These are phyloP conservation scores for Eutrigla gurnardus DNA, from an alignment of 2,797 vertebrate species.

Conservation along the genomic window DNA sequence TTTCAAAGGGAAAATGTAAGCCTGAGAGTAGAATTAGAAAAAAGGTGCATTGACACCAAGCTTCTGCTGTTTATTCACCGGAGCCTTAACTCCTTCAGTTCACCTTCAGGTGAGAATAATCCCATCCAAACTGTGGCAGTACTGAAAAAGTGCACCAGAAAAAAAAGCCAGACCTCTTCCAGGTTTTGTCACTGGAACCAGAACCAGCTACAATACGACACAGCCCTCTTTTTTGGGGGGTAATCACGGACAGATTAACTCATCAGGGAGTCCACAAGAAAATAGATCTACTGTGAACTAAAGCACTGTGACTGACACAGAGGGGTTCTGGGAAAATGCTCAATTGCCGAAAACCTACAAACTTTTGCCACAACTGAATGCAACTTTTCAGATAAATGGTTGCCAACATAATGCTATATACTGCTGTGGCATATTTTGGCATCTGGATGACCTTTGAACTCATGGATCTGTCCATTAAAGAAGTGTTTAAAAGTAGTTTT, in stretches of 20 bases:
- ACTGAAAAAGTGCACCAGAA: conserved; percentile 2
- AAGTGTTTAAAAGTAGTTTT: neutral
- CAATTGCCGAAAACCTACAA: too few relatives aligned
- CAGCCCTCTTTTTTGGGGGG: neutral
- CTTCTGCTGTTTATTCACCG: conserved; percentile 2
- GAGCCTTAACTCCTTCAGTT: conserved; percentile 12
- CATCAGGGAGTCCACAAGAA: neutral
- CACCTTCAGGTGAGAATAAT: conserved; percentile 15
- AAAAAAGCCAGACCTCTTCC: neutral
- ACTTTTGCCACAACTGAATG: neutral
- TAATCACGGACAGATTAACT: neutral
- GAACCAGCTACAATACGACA: neutral
- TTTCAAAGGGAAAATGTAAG: conserved; percentile 29
- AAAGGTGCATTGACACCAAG: neutral
- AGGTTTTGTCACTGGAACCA: conserved; percentile 7
- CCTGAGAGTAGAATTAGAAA: conserved; percentile 4
- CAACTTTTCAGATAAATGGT: neutral
- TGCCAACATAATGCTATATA: neutral
- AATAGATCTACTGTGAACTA: neutral
- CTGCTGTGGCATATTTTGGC: neutral
- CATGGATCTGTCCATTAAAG: neutral
- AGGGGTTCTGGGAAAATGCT: neutral
- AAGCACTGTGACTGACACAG: neutral
- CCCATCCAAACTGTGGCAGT: neutral
- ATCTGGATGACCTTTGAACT: neutral